Conservation (phyloP, 2,888 invertebrate genomes). For the Machimus rusticus region DNA sequence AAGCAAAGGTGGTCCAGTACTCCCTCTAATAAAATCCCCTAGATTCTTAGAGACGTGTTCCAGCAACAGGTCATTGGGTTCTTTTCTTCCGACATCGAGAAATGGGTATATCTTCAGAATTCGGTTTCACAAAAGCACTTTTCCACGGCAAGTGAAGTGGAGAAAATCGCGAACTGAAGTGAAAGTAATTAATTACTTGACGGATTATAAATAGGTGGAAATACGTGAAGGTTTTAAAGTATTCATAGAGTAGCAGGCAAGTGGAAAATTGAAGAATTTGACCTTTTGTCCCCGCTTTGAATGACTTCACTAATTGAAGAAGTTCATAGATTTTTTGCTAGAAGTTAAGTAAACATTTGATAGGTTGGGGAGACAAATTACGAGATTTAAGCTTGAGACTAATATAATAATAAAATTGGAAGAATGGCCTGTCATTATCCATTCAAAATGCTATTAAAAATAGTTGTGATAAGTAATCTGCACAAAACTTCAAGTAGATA, state of each 20-base stretch:
- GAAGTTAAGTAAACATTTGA: neutral
- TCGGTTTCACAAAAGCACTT: conserved; percentile 7
- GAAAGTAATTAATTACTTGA: conserved; percentile 36
- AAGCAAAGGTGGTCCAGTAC: neutral
- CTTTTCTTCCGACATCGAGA: neutral
- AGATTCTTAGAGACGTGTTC: neutral
- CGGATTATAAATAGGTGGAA: conserved; percentile 34
- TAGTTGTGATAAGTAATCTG: no score
- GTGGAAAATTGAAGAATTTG: conserved; percentile 17
- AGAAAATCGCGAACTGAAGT: conserved; percentile 28
- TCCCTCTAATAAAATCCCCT: neutral
- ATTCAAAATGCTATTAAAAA: no score
- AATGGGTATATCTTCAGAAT: neutral
- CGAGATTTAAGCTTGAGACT: no score
- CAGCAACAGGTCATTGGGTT: conserved; percentile 25
- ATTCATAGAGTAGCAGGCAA: neutral
- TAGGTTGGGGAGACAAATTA: neutral
- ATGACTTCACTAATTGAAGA: neutral
- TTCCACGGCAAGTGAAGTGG: conserved; percentile 1
- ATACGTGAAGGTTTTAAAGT: neutral
- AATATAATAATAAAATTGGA: no score
- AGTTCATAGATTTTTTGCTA: neutral
- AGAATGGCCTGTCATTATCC: no score
- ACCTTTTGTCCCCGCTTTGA: neutral
- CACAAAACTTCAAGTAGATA: no score